phyloP scores from a whole-genome alignment of 2,888 invertebrate genomes.

The Polylopha cassiicola region DNA sequence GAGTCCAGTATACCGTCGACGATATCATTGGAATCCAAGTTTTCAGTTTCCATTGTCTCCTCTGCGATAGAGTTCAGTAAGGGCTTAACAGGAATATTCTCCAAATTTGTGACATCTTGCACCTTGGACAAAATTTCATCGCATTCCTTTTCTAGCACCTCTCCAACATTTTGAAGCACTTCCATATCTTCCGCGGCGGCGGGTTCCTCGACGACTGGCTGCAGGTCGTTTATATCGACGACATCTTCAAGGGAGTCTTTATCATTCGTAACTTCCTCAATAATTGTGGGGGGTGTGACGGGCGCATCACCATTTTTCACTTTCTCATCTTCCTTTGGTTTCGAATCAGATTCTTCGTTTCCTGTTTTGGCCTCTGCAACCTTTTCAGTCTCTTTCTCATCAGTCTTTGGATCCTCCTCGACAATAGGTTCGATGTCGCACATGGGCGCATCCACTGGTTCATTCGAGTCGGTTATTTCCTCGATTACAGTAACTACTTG shows the following conservation, averaged over 20 bases:
- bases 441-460: slow-evolving; percentile 35
- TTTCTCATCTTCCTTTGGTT: slow-evolving; percentile 40
- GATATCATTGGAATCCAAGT: slow-evolving; percentile 56
- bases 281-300: slow-evolving; percentile 37
- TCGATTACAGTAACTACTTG: slow-evolving; percentile 37
- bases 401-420: slow-evolving; percentile 30
- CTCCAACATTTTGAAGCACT: slow-evolving; percentile 58
- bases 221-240: slow-evolving; percentile 49
- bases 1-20: slow-evolving; percentile 63
- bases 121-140: slow-evolving; percentile 70
- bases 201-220: slow-evolving; percentile 61
- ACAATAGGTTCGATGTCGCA: slow-evolving; percentile 42
- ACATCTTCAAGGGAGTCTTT: slow-evolving; percentile 46
- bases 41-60: slow-evolving; percentile 61
- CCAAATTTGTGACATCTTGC: slow-evolving; percentile 64
- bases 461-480: slow-evolving; percentile 42
- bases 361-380: slow-evolving; percentile 48
- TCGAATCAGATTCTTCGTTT: slow-evolving; percentile 37
- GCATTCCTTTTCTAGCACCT: slow-evolving; percentile 68
- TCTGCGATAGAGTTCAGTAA: slow-evolving; percentile 57
- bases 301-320: slow-evolving; percentile 30
- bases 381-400: slow-evolving; percentile 41
- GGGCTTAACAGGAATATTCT: slow-evolving; percentile 58
- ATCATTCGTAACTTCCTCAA: slow-evolving; percentile 52
- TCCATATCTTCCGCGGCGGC: slow-evolving; percentile 50